These are phyloP conservation scores for Aselliscus stoliczkanus DNA, from an alignment of 2,797 vertebrate genomes.

Conservation along the genomic window DNA sequence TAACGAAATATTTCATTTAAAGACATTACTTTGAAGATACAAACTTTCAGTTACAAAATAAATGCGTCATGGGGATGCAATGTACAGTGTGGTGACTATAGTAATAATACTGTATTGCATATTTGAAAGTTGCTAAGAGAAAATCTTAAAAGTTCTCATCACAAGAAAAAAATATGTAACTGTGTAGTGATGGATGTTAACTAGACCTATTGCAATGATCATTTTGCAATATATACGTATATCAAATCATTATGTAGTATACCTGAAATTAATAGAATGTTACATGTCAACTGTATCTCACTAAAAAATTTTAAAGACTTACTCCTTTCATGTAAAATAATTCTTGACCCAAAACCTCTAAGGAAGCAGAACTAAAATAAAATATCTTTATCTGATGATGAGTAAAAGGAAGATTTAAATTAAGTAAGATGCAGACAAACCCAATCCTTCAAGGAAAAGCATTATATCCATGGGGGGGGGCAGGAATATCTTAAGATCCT, in stretches of 20 bases:
- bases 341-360: background rate
- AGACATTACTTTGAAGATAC: background rate
- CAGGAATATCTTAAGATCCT: background rate
- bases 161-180: background rate
- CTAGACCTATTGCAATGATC: background rate
- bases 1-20: slow-evolving; percentile 1
- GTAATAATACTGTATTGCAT: background rate
- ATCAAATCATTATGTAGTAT: background rate
- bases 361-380: background rate
- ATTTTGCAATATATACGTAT: background rate
- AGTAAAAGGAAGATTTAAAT: slow-evolving; percentile 12
- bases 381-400: background rate
- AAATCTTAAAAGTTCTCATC: background rate
- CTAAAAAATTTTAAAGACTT: background rate
- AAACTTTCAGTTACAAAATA: background rate
- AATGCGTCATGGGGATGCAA: background rate
- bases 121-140: background rate
- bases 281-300: background rate
- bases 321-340: slow-evolving; percentile 20
- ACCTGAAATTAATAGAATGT: background rate
- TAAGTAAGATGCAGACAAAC: background rate
- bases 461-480: background rate
- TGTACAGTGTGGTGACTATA: background rate
- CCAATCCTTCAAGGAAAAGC: background rate
- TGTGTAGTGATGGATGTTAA: background rate